Base-by-base conservation (phyloP, 2,113 vertebrate species). In the Trematomus loennbergii region DNA sequence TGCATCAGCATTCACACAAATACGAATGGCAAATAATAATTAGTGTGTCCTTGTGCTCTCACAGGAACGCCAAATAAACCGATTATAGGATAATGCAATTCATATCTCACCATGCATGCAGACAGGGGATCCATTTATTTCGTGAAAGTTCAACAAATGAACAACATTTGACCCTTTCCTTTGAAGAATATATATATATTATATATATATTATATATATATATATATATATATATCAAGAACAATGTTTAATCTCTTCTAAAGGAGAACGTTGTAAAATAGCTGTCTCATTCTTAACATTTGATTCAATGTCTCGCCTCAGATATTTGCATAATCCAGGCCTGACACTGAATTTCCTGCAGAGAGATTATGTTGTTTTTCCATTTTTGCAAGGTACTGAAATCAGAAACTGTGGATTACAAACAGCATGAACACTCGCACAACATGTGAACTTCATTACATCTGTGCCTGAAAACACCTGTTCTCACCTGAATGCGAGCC, bases 381-480 rank as follows among this genome's bases (percentile, higher is more conserved):
- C 33, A 20, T 10, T 55, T 52, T 20, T 52, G 10, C 1, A 15
- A 10, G 12, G 5, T 49, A 16, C 10, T 79, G 55, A 75, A 76
- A 52, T 79, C 29, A 61, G 29, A 63, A 25, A 36, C 46, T 40
- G 48, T 29, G 20, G 20, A 33, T 55, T 46, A 7, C 50, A 40
- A 55, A 29, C 40, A 70, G 72, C 75, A 8, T 63, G 62, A 66
- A n/a, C 53, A 3, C 36, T 58, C 69, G 18, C n/a, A 50, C 20
- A 55, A 50, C 54, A 70, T 46, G 63, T 17, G 46, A 67, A 73
- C 22, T 69, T 78, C 62, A 64, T 67, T 61, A 62, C 63, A 82
- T 57, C 75, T 82, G 72, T 22, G 49, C 58, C 49, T 13, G 53
- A 57, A 50, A 57, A 82, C 58, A 71, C 58, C 67, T 59, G 64